Conservation (phyloP, 2,888 invertebrate species). For the Mamestra brassicae region DNA sequence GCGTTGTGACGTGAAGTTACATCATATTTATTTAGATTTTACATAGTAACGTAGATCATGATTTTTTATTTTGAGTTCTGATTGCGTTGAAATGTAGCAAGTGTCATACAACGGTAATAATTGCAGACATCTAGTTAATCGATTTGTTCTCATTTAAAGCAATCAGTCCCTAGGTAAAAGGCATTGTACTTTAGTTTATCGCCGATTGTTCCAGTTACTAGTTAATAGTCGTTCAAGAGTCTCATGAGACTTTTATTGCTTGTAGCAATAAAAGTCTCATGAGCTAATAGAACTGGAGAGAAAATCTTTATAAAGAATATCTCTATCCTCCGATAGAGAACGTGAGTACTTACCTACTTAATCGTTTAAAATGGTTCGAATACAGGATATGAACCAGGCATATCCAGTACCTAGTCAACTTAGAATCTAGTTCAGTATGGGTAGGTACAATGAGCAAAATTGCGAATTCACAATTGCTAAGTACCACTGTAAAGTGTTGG, state of each 20-base stretch:
- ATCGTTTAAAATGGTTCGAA: slow-evolving; percentile 14
- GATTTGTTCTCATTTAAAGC: slow-evolving; percentile 33
- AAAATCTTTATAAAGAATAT: neutral
- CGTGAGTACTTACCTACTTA: slow-evolving; percentile 25
- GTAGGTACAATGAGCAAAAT: neutral
- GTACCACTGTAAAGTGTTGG: neutral
- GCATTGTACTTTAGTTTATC: slow-evolving; percentile 22
- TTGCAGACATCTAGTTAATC: slow-evolving; percentile 27
- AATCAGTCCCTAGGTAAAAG: neutral
- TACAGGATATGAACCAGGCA: slow-evolving; percentile 8
- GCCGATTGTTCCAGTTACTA: slow-evolving; percentile 26
- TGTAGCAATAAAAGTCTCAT: neutral
- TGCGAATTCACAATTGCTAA: neutral
- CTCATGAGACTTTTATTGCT: too few species aligned
- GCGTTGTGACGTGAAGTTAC: slow-evolving; percentile 16
- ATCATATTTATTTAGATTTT: slow-evolving; percentile 12
- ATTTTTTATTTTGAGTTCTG: neutral
- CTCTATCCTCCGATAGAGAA: neutral
- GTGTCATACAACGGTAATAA: neutral
- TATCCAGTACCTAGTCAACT: neutral
- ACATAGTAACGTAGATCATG: slow-evolving; percentile 23
- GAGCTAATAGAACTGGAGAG: slow-evolving; percentile 9
- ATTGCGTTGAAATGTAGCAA: neutral
- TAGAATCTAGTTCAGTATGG: neutral
- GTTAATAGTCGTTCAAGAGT: slow-evolving; percentile 9